These are phyloP conservation scores for Lepilemur septentrionalis DNA, from an alignment of 2,797 vertebrate genomes.

Conservation along the genomic window DNA sequence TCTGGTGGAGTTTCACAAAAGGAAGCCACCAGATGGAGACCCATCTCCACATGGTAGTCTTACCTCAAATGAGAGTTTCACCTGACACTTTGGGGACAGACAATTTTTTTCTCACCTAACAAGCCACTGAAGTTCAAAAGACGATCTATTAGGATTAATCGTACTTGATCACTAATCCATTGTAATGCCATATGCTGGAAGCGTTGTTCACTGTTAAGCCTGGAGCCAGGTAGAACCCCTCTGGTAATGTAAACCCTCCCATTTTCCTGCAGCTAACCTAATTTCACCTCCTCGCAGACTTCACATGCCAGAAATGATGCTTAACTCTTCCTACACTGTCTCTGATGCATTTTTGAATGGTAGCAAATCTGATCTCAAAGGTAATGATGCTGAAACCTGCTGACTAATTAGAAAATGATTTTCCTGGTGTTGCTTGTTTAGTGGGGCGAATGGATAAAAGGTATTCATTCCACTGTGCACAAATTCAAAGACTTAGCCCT, in stretches of 20 bases:
- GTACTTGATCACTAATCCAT: slow-evolving; percentile 84
- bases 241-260: slow-evolving; percentile 82
- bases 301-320: slow-evolving; percentile 83
- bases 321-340: slow-evolving; percentile 83
- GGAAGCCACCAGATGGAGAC: slow-evolving; percentile 94
- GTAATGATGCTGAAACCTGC: slow-evolving; percentile 84
- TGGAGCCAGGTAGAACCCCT: slow-evolving; percentile 84
- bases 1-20: slow-evolving; percentile 94
- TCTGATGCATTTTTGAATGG: slow-evolving; percentile 84
- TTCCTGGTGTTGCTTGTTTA: slow-evolving; percentile 76
- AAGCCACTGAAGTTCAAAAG: slow-evolving; percentile 85
- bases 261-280: slow-evolving; percentile 83
- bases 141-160: slow-evolving; percentile 86
- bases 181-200: slow-evolving; percentile 85
- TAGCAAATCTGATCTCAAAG: slow-evolving; percentile 84
- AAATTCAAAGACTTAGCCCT: slow-evolving; percentile 56
- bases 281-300: slow-evolving; percentile 83
- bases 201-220: slow-evolving; percentile 83
- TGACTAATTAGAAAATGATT: slow-evolving; percentile 84
- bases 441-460: slow-evolving; percentile 69
- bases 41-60: slow-evolving; percentile 94
- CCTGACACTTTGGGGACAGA: slow-evolving; percentile 84
- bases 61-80: slow-evolving; percentile 91
- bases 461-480: slow-evolving; percentile 66
- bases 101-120: slow-evolving; percentile 81